Evolutionary conservation across 2,888 invertebrate species (phyloP), one percentile per base, ranked within the genome.

Genomic region (Rhimphoctona megacephalus): DNA sequence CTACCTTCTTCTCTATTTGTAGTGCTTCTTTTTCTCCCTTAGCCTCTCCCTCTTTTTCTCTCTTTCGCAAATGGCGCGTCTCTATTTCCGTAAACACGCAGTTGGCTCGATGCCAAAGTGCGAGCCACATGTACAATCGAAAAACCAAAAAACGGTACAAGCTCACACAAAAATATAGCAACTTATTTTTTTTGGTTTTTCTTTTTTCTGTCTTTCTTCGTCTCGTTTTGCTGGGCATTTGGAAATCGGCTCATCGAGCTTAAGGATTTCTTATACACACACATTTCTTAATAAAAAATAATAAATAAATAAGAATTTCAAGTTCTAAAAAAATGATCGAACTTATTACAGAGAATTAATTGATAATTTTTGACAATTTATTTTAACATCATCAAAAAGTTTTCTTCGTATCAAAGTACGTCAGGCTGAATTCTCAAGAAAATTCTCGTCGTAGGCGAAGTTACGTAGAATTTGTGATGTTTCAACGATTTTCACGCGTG

Each of bases 1-100:
- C 74, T 74, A 61, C 61, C 61, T 54, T 54, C 54, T 54, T 9
- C 22, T 54, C 22, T 54, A 54, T 54, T 54, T 54, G 54, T 54
- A 54, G 54, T 54, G 22, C 19, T 54, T 54, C 22, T 54, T 22
- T 22, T 57, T 25, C 25, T 30, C 61, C 30, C 61, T 30, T 17
- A 1, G 11, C 67, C 69, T 25, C 30, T 39, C 30, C 39, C 43
- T 74, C 80, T 83, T 78, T 36, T 73, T 70, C 54, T 79, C 67
- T 57, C 54, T 78, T 82, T 78, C 76, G 30, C 46, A 30, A 69
- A 67, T 33, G 25, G 19, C 22, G 36, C 30, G 64, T 61, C 36
- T 87, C 87, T 87, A 90, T 91, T 92, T 92, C 91, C 91, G 92
- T 92, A 92, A 92, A 92, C 92, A 92, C 89, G 90, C 89, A 89